Evolutionary conservation across 2,888 invertebrate species (phyloP).

Genomic region (Arrhopalites spinosus): DNA sequence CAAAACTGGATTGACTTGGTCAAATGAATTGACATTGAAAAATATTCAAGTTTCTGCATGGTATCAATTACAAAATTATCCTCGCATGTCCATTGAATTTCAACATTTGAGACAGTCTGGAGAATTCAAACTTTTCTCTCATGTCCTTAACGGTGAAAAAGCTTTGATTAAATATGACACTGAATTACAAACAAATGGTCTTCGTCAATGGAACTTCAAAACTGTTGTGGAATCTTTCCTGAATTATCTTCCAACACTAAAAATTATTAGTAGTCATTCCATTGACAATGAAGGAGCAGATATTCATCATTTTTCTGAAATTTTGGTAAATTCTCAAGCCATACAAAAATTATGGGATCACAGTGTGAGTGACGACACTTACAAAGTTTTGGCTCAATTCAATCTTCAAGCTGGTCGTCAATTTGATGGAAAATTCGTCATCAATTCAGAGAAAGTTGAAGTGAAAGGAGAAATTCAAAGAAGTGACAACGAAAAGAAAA

Average conservation of each 20-base stretch:
- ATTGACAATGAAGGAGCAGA: not conserved
- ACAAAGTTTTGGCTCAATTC: not conserved
- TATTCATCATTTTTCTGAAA: conserved; percentile 18
- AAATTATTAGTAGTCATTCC: conserved; percentile 13
- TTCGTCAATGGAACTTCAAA: conserved; percentile 24
- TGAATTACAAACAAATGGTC: conserved; percentile 16
- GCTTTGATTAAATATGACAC: conserved; percentile 6
- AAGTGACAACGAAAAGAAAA: not conserved
- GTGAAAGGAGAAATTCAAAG: not conserved
- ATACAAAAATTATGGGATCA: not conserved
- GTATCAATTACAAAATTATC: conserved; percentile 9
- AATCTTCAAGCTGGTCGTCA: conserved; percentile 14
- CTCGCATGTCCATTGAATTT: conserved; percentile 28
- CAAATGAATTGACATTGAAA: not conserved
- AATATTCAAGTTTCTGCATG: conserved; percentile 14
- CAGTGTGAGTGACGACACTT: not conserved
- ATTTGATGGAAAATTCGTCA: not conserved
- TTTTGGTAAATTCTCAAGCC: not conserved
- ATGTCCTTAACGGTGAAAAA: conserved; percentile 10
- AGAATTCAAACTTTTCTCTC: conserved; percentile 2
- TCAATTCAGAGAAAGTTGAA: conserved; percentile 12
- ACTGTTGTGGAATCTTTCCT: conserved; percentile 20
- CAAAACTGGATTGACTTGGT: conserved; percentile 19
- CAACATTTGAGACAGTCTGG: conserved; percentile 6
- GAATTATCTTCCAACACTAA: conserved; percentile 21